These are phyloP conservation scores for Euphonia xanthogaster DNA, from an alignment of 2,797 vertebrate genomes.

Conservation along the genomic window DNA sequence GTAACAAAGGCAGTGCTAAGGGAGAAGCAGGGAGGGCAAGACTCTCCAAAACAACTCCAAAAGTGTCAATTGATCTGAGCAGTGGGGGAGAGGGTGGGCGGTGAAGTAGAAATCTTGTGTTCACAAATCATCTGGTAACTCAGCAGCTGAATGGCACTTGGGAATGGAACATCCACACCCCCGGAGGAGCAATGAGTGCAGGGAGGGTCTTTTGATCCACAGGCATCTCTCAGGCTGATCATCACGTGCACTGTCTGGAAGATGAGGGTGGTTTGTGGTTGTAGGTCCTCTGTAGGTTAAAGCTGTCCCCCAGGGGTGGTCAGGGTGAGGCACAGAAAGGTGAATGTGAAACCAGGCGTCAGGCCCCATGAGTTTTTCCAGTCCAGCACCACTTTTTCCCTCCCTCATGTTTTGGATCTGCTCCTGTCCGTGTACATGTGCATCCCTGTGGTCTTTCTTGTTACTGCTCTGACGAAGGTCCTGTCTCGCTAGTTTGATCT, in stretches of 20 bases:
- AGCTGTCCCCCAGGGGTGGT: neutral
- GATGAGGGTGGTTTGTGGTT: neutral
- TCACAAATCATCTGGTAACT: neutral
- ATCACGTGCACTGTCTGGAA: neutral
- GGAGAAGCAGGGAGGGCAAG: neutral
- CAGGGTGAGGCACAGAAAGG: neutral
- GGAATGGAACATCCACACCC: neutral
- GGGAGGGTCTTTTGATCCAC: neutral
- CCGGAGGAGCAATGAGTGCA: neutral
- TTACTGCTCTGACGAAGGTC: neutral
- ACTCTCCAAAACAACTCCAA: neutral
- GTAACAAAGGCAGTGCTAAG: neutral
- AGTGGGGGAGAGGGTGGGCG: too few species aligned
- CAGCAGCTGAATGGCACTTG: rapidly evolving
- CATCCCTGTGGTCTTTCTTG: neutral
- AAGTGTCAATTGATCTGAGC: neutral
- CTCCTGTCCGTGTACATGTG: neutral
- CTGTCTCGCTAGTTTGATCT: neutral
- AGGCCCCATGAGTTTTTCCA: neutral
- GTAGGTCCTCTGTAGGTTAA: neutral
- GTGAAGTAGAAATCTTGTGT: neutral
- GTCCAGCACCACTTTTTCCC: neutral
- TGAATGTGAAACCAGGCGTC: neutral
- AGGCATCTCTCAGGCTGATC: neutral
- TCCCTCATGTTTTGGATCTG: neutral